Evolutionary conservation across 2,113 vertebrate species (phyloP), one percentile per base, ranked within the genome.

Genomic region (Pseudorectes ferrugineus): DNA sequence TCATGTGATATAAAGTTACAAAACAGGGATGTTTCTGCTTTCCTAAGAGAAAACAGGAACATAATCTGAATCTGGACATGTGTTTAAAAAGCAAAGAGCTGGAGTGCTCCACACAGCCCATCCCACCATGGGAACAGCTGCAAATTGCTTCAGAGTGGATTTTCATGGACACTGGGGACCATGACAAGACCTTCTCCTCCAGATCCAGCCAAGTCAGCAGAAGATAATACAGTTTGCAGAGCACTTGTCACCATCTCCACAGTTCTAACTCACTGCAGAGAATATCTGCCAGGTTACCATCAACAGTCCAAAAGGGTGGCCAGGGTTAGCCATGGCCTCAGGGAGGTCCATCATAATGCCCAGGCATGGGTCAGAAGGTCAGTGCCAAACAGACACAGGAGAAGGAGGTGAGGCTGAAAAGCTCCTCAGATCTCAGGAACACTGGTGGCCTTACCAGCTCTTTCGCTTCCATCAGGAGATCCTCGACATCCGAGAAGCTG

Each of bases 401-500:
- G 10, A 65, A 84, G 48, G 55, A 58, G 35, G 46, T 71, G 51
- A 79, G 52, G 70, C 22, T 75, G 62, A 72, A 75, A 78, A 5
- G 5, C 74, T 49, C 10, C 45, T 45, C 52, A 85, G 48, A 35
- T 46, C 71, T 83, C 46, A 54, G 49, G 46, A 86, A 68, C 0
- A 1, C 0, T 35, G 45, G 42, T 38, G 78, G 67, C 92, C 98
- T 98, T 97, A 99, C 99, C 98, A 99, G 98, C 49, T 99, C 99
- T 96, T 99, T 99, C 33, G 99, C 98, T 97, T 99, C 99, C 7
- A 68, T 92, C 81, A 99, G 98, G 58, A 99, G 99, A 96, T 99
- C 99, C 95, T 99, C 99, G 1, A 99, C 99, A 3, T 99, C 99
- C 0, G 99, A 99, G 98, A 99, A 99, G 97, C 99, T 99, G 98